Base-by-base conservation (phyloP, 2,113 vertebrate species). In the Eudorcas thomsonii region DNA sequence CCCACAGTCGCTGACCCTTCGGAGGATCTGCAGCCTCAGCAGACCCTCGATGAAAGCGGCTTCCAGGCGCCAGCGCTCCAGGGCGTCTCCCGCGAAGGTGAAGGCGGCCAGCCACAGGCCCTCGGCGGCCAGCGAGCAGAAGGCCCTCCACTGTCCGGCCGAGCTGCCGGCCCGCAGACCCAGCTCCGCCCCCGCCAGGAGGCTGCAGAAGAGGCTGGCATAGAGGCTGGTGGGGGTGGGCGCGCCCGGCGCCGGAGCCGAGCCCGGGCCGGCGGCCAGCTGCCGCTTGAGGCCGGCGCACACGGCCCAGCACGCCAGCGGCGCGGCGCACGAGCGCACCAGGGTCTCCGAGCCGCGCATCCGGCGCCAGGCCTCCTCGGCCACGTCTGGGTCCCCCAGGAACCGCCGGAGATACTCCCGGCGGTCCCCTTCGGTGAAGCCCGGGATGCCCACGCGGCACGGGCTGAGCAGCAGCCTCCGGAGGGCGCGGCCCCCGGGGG, bases 221-320 rank as follows among this genome's bases (percentile, higher is more conserved):
- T 94, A 96, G 33, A 97, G 50, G 4, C 43, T 17, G 12, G 95
- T 92, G 59, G 85, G 1, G 5, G 95, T 98, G 55, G 90, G 57
- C 1, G 52, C 7, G 23, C 26, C 9, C 21, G 71, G 15, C 43
- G 11, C 3, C 15, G 55, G 15, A 5, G 14, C 4, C 52, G 30
- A 60, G 10, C 52, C 16, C 0, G 74, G 43, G 2, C 26, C 2
- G 7, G 17, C n/a, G 3, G 19, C 33, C 62, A 39, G 59, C 25
- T 90, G 84, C 64, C 10, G 11, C 91, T 80, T 95, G 48, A 96
- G 87, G 16, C 91, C 39, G 12, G 95, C 92, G 8, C 90, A 97
- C 54, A 98, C 50, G 0, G 82, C 30, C 97, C 97, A 98, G 33
- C 93, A 97, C 36, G 90, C 60, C 23, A 97, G 19, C 4, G 97